phyloP scores from a whole-genome alignment of 2,797 vertebrate species.

The Florisuga fusca region DNA sequence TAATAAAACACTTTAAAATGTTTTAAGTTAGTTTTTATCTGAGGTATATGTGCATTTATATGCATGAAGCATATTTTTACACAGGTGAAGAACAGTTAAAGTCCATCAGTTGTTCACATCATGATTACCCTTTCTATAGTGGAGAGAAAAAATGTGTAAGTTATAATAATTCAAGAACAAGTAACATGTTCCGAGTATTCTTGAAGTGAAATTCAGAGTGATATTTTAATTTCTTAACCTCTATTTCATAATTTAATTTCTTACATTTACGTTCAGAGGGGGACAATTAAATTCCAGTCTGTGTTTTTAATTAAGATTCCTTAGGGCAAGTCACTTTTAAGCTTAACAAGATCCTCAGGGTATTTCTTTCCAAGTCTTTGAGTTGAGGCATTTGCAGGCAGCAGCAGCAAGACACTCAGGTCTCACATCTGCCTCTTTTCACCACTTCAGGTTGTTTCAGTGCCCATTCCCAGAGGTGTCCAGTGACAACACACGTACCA shows the following conservation, averaged over 20 bases:
- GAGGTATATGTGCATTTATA: neutral
- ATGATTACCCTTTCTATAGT: neutral
- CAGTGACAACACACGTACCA: constrained; percentile 81
- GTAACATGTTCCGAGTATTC: neutral
- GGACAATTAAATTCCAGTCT: neutral
- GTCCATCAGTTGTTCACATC: neutral
- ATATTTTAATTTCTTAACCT: neutral
- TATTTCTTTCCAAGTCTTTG: neutral
- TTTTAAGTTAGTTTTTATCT: neutral
- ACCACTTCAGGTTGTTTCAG: neutral
- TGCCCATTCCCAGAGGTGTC: neutral
- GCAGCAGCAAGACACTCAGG: neutral
- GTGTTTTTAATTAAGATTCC: neutral
- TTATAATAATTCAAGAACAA: neutral
- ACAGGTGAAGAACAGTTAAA: neutral
- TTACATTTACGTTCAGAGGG: neutral
- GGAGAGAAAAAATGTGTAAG: neutral
- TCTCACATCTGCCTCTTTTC: neutral
- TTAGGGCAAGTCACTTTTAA: neutral
- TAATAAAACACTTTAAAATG: neutral
- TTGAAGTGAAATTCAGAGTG: neutral
- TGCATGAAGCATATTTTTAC: neutral
- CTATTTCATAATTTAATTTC: neutral
- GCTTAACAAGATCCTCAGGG: neutral
- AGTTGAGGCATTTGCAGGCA: neutral